These are phyloP conservation scores for Coracias cyanogaster DNA, from an alignment of 2,797 vertebrate genomes.

Conservation along the genomic window DNA sequence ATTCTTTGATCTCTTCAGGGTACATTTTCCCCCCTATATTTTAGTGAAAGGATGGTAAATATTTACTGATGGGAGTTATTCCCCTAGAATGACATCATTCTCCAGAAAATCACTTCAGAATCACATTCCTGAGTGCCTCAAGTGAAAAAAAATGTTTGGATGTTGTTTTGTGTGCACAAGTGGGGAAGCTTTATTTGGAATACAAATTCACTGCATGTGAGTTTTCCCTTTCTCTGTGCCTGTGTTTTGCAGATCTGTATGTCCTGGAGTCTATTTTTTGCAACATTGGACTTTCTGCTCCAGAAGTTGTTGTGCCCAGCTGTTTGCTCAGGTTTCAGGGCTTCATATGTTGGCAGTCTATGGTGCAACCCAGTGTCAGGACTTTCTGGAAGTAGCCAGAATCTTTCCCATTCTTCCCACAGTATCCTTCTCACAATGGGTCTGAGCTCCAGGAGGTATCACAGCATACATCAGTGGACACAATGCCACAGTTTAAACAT, in stretches of 20 bases:
- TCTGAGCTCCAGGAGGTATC: not conserved
- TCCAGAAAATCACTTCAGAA: not conserved
- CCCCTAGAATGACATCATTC: not conserved
- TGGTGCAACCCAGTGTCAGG: not conserved
- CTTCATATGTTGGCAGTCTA: not conserved
- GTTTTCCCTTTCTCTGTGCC: not conserved
- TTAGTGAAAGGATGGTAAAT: not conserved
- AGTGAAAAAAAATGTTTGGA: not conserved
- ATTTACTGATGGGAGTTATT: not conserved
- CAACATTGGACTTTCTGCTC: not conserved
- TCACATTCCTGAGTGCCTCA: not conserved
- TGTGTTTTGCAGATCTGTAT: not conserved
- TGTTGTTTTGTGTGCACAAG: not conserved
- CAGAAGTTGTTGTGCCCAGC: not conserved
- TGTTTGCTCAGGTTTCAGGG: not conserved
- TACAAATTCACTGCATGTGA: not conserved
- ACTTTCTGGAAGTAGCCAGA: not conserved
- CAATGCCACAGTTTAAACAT: not conserved
- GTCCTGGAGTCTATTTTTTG: not conserved
- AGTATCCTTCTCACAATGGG: not conserved
- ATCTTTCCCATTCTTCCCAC: not conserved
- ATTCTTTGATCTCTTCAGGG: not conserved
- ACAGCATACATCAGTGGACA: not conserved
- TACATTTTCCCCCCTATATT: not conserved
- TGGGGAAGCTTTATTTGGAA: not conserved